Evolutionary conservation across 2,888 invertebrate species (phyloP).

Genomic region (Pollenia labialis): DNA sequence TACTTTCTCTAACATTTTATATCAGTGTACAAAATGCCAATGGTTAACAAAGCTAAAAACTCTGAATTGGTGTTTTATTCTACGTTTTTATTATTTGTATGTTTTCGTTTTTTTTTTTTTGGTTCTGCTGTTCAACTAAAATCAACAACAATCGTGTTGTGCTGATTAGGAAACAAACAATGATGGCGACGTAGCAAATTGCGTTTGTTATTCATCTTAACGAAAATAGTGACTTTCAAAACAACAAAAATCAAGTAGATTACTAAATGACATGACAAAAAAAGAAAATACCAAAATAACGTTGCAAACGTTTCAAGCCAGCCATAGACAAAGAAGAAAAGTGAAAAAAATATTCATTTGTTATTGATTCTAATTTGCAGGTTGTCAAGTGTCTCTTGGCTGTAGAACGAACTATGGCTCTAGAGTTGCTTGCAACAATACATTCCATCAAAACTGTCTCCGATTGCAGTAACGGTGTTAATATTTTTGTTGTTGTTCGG

Average conservation of each 20-base stretch:
- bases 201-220: slow-evolving; percentile 71
- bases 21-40: slow-evolving; percentile 54
- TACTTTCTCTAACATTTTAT: neutral
- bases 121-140: slow-evolving; percentile 59
- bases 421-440: slow-evolving; percentile 30
- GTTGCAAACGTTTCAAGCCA: slow-evolving; percentile 31
- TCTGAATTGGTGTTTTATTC: slow-evolving; percentile 48
- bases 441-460: slow-evolving; percentile 56
- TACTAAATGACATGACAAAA: slow-evolving; percentile 66
- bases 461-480: slow-evolving; percentile 41
- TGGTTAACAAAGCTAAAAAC: slow-evolving; percentile 65
- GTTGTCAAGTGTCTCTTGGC: slow-evolving; percentile 65
- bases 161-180: slow-evolving; percentile 73
- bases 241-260: slow-evolving; percentile 67
- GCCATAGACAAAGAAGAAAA: slow-evolving; percentile 23
- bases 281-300: neutral
- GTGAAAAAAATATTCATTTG: slow-evolving; percentile 58
- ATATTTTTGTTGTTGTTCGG: slow-evolving; percentile 7
- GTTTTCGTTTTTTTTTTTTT: slow-evolving; percentile 7
- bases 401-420: slow-evolving; percentile 27
- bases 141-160: slow-evolving; percentile 69
- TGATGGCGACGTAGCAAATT: slow-evolving; percentile 71
- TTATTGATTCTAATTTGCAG: slow-evolving; percentile 73
- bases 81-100: slow-evolving; percentile 23
- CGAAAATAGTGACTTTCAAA: slow-evolving; percentile 71